Base-by-base conservation (phyloP, 2,113 vertebrate species). In the Pelusios castaneus region DNA sequence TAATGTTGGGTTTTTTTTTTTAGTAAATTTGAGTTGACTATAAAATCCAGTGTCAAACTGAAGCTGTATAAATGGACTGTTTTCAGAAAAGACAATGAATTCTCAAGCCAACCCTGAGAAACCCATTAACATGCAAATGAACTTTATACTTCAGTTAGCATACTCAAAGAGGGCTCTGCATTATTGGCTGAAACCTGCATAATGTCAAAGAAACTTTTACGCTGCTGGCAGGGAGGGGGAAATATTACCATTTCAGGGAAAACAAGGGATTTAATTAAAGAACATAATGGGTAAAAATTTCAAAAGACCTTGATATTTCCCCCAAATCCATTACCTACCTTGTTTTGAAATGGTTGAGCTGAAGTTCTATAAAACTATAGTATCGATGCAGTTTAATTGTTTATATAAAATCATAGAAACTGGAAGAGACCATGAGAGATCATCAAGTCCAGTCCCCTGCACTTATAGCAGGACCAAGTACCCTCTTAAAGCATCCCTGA, bases 81-180 rank as follows among this genome's bases (percentile, higher is more conserved):
- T 87, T 82, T 51, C 52, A 8, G 56, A 84, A 91, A 95, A 97
- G 58, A 55, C 91, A 96, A 94, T 95, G 95, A 96, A 96, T 95
- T 92, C 94, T 49, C 2, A 1, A 82, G 85, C 95, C 58, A 60
- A 16, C 58, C 58, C 14, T 94, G 85, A 75, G 55, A 43, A 31
- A 89, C 34, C 80, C 73, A 92, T 94, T 97, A 96, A 82, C 77
- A 96, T 96, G 96, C 87, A 94, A 97, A 97, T 97, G 63, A 89
- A 87, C 80, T 92, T 92, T 84, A 45, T 54, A 91, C 83, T 88
- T 92, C 54, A 92, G 91, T 94, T 95, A 91, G 96, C 91, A 90
- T 95, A 89, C 91, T 94, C 95, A 89, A 95, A 84, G 31, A 84
- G 27, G 49, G 6, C 49, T 89, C 24, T 84, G 63, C 90, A 87